Evolutionary conservation across 2,888 invertebrate species (phyloP).

Genomic region (Rugalucina vietnamica): DNA sequence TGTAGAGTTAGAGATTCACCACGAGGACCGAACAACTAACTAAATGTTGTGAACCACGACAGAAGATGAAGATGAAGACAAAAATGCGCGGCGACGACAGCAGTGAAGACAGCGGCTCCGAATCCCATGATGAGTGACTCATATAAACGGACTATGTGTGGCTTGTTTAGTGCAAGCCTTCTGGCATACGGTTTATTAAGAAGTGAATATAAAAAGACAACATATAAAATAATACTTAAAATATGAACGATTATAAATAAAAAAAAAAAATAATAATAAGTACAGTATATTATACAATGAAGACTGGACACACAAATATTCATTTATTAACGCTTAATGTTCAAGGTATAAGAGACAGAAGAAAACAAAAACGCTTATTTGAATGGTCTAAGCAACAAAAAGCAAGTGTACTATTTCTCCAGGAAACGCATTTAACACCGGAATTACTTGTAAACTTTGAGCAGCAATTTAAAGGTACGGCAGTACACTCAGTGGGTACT

Average conservation of each 20-base stretch:
- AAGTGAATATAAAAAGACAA: not conserved
- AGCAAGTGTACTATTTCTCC: not conserved
- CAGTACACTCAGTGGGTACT: too few relatives aligned
- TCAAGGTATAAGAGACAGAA: not conserved
- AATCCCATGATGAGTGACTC: too few relatives aligned
- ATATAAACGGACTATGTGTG: not conserved
- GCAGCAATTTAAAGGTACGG: too few relatives aligned
- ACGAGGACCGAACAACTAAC: too few relatives aligned
- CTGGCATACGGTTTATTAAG: not conserved
- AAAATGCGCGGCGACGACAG: too few relatives aligned
- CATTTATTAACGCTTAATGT: too few relatives aligned
- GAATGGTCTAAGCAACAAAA: not conserved
- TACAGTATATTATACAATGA: too few relatives aligned
- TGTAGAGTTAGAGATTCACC: too few relatives aligned
- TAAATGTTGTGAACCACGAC: too few relatives aligned
- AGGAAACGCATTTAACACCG: not conserved
- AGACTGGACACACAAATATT: not conserved
- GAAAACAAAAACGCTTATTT: not conserved
- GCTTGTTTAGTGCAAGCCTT: not conserved
- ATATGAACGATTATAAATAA: not conserved
- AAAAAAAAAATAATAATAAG: too few relatives aligned
- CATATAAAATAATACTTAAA: not conserved
- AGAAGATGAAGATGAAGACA: not conserved
- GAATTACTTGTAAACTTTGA: too few relatives aligned
- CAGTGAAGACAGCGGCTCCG: not conserved